Percentiles rank a stretch among this genome's conserved stretches.
Evolutionary conservation across 2,797 vertebrate species (phyloP).

Genomic region (Manis javanica): DNA sequence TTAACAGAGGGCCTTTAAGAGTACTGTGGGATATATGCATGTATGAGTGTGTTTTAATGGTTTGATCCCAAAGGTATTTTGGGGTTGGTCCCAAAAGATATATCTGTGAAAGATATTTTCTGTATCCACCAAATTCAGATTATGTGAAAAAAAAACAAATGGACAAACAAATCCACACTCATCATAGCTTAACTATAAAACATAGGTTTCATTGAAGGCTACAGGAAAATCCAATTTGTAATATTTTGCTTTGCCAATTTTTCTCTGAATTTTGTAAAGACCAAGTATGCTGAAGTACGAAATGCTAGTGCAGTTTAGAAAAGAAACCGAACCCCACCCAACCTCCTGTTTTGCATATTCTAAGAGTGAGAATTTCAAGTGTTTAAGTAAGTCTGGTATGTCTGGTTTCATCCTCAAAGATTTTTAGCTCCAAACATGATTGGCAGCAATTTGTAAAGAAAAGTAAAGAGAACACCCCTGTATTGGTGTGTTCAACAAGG

Average conservation of each 20-base stretch:
- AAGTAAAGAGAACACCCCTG: not conserved
- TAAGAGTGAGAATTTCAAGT: constrained; percentile 34
- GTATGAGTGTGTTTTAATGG: not conserved
- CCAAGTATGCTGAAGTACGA: not conserved
- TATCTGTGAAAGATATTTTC: constrained; percentile 24
- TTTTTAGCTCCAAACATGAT: constrained; percentile 4
- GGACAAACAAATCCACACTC: not conserved
- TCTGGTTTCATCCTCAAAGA: not conserved
- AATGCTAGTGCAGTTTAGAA: not conserved
- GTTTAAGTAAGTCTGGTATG: not conserved
- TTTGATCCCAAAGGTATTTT: constrained; percentile 7
- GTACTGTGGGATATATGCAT: not conserved
- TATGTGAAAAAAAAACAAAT: not conserved
- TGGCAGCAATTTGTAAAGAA: constrained; percentile 36
- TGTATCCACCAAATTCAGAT: not conserved
- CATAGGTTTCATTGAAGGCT: constrained; percentile 6
- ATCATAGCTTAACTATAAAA: not conserved
- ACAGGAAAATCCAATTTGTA: not conserved
- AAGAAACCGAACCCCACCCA: not conserved
- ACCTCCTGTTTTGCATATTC: not conserved
- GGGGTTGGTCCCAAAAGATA: too few species aligned
- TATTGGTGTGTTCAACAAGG: not conserved
- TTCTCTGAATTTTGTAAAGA: constrained; percentile 52
- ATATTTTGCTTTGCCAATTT: constrained; percentile 27
- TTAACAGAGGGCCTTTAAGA: not conserved